A percentile compares a stretch with the other conserved stretches of the same genome.
Evolutionary conservation across 2,888 invertebrate genomes (phyloP).

Genomic region (Athalia cordata): DNA sequence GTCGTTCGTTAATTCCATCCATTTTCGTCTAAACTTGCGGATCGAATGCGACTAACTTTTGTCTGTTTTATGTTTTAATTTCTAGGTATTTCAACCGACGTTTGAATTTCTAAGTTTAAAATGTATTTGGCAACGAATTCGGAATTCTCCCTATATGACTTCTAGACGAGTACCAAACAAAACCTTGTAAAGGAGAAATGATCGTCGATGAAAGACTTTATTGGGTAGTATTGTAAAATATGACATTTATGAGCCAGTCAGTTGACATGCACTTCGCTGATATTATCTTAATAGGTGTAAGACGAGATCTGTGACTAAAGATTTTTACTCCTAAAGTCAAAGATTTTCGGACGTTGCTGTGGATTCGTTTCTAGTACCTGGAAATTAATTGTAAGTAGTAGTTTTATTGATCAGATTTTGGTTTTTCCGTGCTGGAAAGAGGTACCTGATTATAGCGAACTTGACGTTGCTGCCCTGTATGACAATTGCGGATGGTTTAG

Average conservation of each 20-base stretch:
- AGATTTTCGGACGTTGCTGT: neutral
- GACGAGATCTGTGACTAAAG: no score
- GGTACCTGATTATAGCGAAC: conserved; percentile 52
- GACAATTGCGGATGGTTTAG: conserved; percentile 53
- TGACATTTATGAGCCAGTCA: no score
- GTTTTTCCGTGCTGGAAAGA: neutral
- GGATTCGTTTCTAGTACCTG: neutral
- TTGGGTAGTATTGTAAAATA: no score
- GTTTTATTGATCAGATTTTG: neutral
- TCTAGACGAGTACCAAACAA: no score
- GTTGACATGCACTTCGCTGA: no score
- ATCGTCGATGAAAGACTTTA: no score
- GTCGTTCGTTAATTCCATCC: no score
- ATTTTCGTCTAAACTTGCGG: neutral
- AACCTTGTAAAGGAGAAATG: no score
- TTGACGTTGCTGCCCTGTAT: conserved; percentile 53
- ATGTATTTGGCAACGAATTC: conserved; percentile 32
- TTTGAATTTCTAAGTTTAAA: neutral
- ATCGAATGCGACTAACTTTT: no score
- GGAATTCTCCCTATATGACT: neutral
- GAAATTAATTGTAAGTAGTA: neutral
- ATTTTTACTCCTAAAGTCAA: neutral
- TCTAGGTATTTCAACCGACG: conserved; percentile 25
- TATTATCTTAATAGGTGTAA: no score
- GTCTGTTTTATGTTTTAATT: neutral